Conservation (phyloP, 53 echinoderm and acorn worm genomes). For the Astropecten irregularis region DNA sequence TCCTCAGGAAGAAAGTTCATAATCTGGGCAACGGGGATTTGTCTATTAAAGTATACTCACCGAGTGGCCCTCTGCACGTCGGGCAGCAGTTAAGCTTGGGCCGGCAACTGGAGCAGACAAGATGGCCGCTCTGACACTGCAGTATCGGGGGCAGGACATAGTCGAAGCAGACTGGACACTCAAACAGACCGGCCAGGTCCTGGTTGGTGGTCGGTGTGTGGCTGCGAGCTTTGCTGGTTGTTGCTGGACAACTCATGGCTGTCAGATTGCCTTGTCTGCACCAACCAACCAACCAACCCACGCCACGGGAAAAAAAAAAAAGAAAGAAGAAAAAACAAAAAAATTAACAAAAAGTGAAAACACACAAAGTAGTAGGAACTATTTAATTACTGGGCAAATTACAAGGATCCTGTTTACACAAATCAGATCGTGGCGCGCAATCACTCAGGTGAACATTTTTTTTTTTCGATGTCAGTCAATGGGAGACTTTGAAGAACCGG, state of each 20-base stretch:
- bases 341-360: too few relatives aligned
- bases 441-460: not conserved
- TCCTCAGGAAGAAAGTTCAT: too few relatives aligned
- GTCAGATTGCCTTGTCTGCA: slow-evolving; percentile 42
- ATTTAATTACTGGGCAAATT: slow-evolving; percentile 45
- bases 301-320: too few relatives aligned
- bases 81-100: slow-evolving; percentile 97
- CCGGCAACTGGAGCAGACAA: slow-evolving; percentile 96
- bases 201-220: slow-evolving; percentile 99
- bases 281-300: too few relatives aligned
- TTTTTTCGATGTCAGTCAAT: too few relatives aligned
- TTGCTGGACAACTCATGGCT: slow-evolving; percentile 90
- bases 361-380: slow-evolving; percentile 35
- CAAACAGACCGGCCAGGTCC: slow-evolving; percentile 97
- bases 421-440: slow-evolving; percentile 1
- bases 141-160: slow-evolving; percentile 98
- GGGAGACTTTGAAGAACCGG: too few relatives aligned
- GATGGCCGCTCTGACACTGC: slow-evolving; percentile 98
- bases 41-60: too few relatives aligned
- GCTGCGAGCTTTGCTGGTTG: slow-evolving; percentile 88
- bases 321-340: too few relatives aligned
- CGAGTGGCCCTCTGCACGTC: slow-evolving; percentile 94
- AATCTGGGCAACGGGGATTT: too few relatives aligned
- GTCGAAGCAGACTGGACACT: slow-evolving; percentile 98
- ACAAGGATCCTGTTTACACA: slow-evolving; percentile 47